These are phyloP conservation scores for Anguilla anguilla DNA, from an alignment of 2,797 vertebrate species.

Conservation along the genomic window DNA sequence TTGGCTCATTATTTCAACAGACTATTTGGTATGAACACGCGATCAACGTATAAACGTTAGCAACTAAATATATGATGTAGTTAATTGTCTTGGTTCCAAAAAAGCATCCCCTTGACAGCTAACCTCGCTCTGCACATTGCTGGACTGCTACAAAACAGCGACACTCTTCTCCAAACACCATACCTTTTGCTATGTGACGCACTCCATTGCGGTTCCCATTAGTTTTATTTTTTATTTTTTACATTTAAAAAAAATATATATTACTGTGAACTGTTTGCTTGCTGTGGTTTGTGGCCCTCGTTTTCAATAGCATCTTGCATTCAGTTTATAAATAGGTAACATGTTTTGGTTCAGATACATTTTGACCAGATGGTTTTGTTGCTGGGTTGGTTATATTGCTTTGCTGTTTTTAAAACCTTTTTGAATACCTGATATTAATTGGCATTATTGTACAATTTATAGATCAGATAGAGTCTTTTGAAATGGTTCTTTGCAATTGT, in stretches of 20 bases:
- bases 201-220: not conserved
- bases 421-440: not conserved
- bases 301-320: not conserved
- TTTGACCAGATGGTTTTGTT: not conserved
- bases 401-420: not conserved
- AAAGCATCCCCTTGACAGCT: not conserved
- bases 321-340: not conserved
- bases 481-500: conserved; percentile 2
- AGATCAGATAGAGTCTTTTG: not conserved
- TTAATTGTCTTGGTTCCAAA: not conserved
- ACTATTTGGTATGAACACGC: not conserved
- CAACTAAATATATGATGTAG: not conserved
- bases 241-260: not conserved
- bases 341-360: not conserved
- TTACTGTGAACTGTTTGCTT: not conserved
- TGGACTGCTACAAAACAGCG: not conserved
- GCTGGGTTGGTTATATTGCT: not conserved
- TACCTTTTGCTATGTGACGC: not conserved
- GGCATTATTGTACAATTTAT: not conserved
- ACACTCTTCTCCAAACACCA: not conserved
- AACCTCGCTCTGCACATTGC: not conserved
- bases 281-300: not conserved
- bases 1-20: not conserved
- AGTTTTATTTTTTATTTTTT: not conserved
- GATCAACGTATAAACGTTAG: not conserved